A percentile compares a stretch with the other conserved stretches of the same genome.
Evolutionary conservation across 2,113 vertebrate genomes (phyloP).

Genomic region (Pelecanoides urinatrix): DNA sequence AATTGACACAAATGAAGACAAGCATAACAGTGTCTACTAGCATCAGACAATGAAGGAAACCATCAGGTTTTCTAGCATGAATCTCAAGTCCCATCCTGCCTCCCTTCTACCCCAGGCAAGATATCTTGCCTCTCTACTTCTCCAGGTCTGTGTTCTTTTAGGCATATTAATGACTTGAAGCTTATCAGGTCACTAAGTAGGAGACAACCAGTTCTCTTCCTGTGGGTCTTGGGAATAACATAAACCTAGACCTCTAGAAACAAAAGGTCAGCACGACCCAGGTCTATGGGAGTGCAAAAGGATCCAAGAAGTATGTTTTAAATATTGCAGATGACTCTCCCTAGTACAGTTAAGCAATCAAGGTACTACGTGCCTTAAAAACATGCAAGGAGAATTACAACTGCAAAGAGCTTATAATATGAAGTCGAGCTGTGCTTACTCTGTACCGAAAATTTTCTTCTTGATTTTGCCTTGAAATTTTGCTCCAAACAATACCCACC

Average conservation of each 20-base stretch:
- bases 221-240: neutral
- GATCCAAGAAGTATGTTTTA: neutral
- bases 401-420: neutral
- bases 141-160: neutral
- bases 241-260: neutral
- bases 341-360: neutral
- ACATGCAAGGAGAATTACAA: neutral
- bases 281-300: neutral
- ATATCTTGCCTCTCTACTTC: neutral
- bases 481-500: neutral
- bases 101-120: neutral
- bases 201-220: neutral
- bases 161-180: neutral
- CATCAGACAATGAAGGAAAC: neutral
- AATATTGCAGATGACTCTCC: neutral
- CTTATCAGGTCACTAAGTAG: neutral
- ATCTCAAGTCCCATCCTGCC: neutral
- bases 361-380: neutral
- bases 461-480: neutral
- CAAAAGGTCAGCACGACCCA: neutral
- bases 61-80: neutral
- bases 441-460: neutral
- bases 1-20: neutral
- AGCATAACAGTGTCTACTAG: neutral
- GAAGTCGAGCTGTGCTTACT: neutral